These are phyloP conservation scores for Menidia menidia DNA, from an alignment of 2,797 vertebrate species.

Conservation along the genomic window DNA sequence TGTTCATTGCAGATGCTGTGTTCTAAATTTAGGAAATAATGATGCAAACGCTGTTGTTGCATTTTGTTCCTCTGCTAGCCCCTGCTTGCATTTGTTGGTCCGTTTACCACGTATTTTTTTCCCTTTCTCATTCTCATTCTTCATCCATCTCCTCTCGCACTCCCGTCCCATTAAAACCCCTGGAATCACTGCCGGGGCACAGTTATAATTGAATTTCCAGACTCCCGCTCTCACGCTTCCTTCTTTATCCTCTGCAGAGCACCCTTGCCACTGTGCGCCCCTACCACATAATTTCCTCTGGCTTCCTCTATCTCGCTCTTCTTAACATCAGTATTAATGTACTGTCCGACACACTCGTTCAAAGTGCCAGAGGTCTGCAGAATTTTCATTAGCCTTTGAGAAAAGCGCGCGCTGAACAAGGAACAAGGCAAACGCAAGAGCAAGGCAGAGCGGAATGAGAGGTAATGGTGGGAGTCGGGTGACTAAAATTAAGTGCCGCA, in stretches of 20 bases:
- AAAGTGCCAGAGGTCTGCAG: slow-evolving; percentile 58
- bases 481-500: slow-evolving; percentile 58
- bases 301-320: slow-evolving; percentile 56
- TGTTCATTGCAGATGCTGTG: background rate
- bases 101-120: slow-evolving; percentile 43
- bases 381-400: slow-evolving; percentile 67
- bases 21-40: slow-evolving; percentile 43
- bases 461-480: background rate
- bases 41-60: slow-evolving; percentile 25
- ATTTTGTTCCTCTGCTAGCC: slow-evolving; percentile 21
- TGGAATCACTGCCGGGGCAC: slow-evolving; percentile 75
- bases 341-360: slow-evolving; percentile 60
- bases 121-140: slow-evolving; percentile 34
- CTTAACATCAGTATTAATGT: slow-evolving; percentile 75
- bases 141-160: slow-evolving; percentile 57
- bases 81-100: slow-evolving; percentile 39
- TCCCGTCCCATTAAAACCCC: slow-evolving; percentile 71
- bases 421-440: slow-evolving; percentile 25
- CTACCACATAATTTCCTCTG: slow-evolving; percentile 42
- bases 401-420: slow-evolving; percentile 44
- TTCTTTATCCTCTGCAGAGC: slow-evolving; percentile 42
- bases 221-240: slow-evolving; percentile 41
- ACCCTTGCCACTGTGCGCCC: slow-evolving; percentile 9
- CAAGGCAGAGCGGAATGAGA: background rate
- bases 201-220: slow-evolving; percentile 83